A percentile compares a stretch with the other conserved stretches of the same genome.
These are phyloP conservation scores for Drosophila nr. fundita DNA, from an alignment of 2,888 invertebrate genomes.

Conservation along the genomic window DNA sequence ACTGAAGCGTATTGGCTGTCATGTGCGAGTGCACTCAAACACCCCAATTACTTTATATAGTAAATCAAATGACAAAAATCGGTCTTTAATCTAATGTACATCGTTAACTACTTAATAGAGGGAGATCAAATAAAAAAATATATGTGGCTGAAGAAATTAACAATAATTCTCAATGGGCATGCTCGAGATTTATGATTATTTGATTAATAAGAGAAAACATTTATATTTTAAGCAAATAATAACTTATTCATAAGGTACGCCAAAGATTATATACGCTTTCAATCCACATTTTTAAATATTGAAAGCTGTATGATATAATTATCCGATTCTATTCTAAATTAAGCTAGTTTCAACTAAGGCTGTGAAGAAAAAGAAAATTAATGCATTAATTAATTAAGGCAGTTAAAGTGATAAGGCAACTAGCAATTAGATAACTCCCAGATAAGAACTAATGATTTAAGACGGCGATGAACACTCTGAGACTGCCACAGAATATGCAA, in stretches of 20 bases:
- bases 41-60: conserved; percentile 4
- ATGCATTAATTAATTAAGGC: not conserved
- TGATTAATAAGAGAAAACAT: not conserved
- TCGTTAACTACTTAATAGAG: not conserved
- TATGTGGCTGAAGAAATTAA: not conserved
- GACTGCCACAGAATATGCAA: not conserved
- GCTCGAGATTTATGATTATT: not conserved
- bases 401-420: not conserved
- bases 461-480: not conserved
- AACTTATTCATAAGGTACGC: not conserved
- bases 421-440: not conserved
- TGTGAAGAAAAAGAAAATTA: too few species aligned
- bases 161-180: not conserved
- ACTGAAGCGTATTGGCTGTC: conserved; percentile 4
- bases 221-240: not conserved
- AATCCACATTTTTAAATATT: not conserved
- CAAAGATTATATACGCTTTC: not conserved
- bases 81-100: not conserved
- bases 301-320: not conserved
- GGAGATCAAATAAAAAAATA: not conserved
- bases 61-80: not conserved
- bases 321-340: not conserved
- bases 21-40: not conserved
- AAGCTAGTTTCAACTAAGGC: not conserved
- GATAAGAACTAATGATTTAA: not conserved